Evolutionary conservation across 1,140 invertebrate species (phyloP), one percentile per base, ranked within the genome.

Genomic region (Drosophila miranda): DNA sequence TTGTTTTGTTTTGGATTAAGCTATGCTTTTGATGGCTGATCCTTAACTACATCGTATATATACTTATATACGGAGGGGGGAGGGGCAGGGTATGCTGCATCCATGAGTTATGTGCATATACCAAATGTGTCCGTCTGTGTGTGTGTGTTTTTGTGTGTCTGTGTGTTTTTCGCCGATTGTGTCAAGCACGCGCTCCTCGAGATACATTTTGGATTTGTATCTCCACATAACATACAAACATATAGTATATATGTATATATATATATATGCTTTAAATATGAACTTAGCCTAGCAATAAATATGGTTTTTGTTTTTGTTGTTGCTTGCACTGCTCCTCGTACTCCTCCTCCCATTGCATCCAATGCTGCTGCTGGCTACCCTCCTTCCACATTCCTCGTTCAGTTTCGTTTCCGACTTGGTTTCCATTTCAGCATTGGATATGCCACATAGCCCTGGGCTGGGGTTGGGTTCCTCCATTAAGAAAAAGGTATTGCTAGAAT

Each of bases 211-310:
- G 56, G 70, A 63, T 62, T 34, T 13, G 34, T 60, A 73, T 54
- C 57, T 63, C 41, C 59, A 56, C 46, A 43, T 57, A 68, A 62
- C 44, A 61, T 69, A 68, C 73, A 62, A 57, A 53, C 63, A 75
- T 75, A 72, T 38, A 58, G 23, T 64, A 45, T n/a, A 50, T 51
- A 21, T 73, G 14, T 56, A 41, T 62, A 44, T 73, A 16, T 16
- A 16, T 16, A 66, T 68, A 46, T 78, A 61, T 58, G 51, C 51
- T 52, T 59, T 74, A 62, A 64, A 78, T 78, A 83, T 79, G 80
- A 78, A 79, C 80, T 84, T 83, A 83, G 57, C 60, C 79, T 83
- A 83, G 51, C 79, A 83, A 83, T 83, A 83, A 83, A 83, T 84
- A 83, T 60, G 34, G 11, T 38, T 38, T 38, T 38, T 38, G 11